Evolutionary conservation across 1,140 invertebrate genomes (phyloP).

Genomic region (Dolichoris vasculosae): DNA sequence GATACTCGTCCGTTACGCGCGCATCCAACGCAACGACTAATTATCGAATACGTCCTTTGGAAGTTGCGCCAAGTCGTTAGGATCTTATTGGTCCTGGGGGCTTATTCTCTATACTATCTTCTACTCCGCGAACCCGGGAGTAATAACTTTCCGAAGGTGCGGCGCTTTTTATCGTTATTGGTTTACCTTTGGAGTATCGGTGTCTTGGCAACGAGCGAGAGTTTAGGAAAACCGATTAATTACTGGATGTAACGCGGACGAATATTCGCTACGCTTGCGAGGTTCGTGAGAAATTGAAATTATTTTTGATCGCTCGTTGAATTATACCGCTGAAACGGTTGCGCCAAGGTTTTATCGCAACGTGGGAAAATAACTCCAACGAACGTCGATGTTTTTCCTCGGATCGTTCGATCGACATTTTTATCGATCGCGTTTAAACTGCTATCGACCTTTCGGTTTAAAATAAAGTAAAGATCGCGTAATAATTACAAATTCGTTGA

Average conservation of each 20-base stretch:
- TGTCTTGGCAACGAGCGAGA: not conserved
- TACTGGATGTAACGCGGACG: not conserved
- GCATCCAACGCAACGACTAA: not conserved
- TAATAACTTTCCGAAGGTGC: not conserved
- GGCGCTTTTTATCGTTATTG: not conserved
- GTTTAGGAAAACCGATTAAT: not conserved
- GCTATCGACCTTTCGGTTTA: not conserved
- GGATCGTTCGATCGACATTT: not conserved
- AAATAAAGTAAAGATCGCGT: not conserved
- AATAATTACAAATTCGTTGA: too few species aligned
- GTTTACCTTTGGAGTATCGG: not conserved
- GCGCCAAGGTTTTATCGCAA: not conserved
- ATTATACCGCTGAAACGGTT: not conserved
- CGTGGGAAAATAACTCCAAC: not conserved
- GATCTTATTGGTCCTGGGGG: too few species aligned
- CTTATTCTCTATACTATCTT: too few species aligned
- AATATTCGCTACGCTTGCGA: too few species aligned
- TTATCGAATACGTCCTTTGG: not conserved
- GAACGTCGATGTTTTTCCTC: not conserved
- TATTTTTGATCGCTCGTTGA: not conserved
- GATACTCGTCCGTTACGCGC: too few species aligned
- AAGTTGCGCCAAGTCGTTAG: not conserved
- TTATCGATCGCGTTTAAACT: too few species aligned
- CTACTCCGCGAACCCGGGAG: not conserved
- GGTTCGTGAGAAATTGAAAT: not conserved